Base-by-base conservation (phyloP, 2,113 vertebrate genomes). In the Meleagris gallopavo region DNA sequence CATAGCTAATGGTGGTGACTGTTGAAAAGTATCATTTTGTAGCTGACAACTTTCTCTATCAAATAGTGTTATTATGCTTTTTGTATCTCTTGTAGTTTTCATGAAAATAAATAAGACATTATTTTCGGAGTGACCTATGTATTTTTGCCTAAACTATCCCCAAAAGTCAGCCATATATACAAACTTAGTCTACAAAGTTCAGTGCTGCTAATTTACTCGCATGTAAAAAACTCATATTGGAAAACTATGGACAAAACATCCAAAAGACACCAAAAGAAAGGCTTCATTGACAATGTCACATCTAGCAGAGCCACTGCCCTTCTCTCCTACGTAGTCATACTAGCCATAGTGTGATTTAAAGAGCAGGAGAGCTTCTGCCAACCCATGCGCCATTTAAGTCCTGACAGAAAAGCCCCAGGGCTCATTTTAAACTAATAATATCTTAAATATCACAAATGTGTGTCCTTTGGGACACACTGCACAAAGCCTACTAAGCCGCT, bases 371-470 rank as follows among this genome's bases (percentile, higher is more conserved):
- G 30, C 65, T 86, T 72, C 66, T 91, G 83, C 65, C 88, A 93
- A 81, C 36, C 29, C 21, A 38, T 82, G 87, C 87, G 22, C 38
- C 34, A 58, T 81, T 74, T 75, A 82, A 90, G 45, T 58, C 62
- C 52, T 76, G 52, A 70, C 36, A 93, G 89, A 92, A 94, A 94
- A 46, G 41, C 88, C 57, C 65, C 8, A 78, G 61, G 80, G 76
- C 29, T 86, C 41, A 1, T 91, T 95, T 93, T 83, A 91, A 95
- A 91, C 79, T 48, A 83, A 64, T 83, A 93, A 64, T 75, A 78
- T 41, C 86, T 78, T 90, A 85, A 93, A 93, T 65, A 88, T 93
- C 62, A 75, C 40, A 21, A 87, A 34, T 45, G 21, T 76, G 10
- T 13, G 29, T 89, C 89, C 46, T 71, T 70, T 82, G 84, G 81